Evolutionary conservation across 2,797 vertebrate species (phyloP), one percentile per base, ranked within the genome.

Genomic region (Chaetophractus vellerosus): DNA sequence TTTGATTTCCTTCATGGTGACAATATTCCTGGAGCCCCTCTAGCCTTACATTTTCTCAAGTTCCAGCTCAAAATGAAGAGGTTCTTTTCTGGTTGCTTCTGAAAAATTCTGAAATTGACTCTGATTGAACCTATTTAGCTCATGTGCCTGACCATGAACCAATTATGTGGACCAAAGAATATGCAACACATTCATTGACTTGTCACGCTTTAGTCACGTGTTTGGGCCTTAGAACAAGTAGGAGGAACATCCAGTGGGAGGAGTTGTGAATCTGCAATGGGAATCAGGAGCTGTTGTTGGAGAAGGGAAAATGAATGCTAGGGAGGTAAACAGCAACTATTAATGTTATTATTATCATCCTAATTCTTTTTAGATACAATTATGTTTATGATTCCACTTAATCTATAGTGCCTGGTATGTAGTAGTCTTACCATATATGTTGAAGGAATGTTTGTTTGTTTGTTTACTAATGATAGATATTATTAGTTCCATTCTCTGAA

Each of bases 401-500:
- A n/a, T 64, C 72, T 33, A 4, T 64, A 36, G 31, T n/a, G 2
- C 48, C 55, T 41, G 66, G 26, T 28, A 28, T 31, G 36, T 19
- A 59, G 61, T 16, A 80, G 63, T 38, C 38, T 21, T 36, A 33
- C 41, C 50, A 83, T 10, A 10, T n/a, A 18, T 55, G 16, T 28
- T 61, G 48, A 92, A 75, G 33, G 3, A 86, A 26, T 33, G 48
- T 45, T 33, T 41, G 74, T 84, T 79, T 38, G 24, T 24, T 24
- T 84, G 74, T 84, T 79, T 52, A 74, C 78, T 90, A 31, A 85
- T 68, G 63, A 85, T 79, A 61, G 94, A 82, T 15, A 15, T 76
- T 41, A 76, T 76, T 50, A 80, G 36, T 10, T 85, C 75, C 33
- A 28, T 38, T 45, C 78, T 55, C 18, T 36, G 71, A 87, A 68